Percentiles rank a stretch among this genome's conserved stretches.
Evolutionary conservation across 2,797 vertebrate species (phyloP).

Genomic region (Benthosema pterotum): DNA sequence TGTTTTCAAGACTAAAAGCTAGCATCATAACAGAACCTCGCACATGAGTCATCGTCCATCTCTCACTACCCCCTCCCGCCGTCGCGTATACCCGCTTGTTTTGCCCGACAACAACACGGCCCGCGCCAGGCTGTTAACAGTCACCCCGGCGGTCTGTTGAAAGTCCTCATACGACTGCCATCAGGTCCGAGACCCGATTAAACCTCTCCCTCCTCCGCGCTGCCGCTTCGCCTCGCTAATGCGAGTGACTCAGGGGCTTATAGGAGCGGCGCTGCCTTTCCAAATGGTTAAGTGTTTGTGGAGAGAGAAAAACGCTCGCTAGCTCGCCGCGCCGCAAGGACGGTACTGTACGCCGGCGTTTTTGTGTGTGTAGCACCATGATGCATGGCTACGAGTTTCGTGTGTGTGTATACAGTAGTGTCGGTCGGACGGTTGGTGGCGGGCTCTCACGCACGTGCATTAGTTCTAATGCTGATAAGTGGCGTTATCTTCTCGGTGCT

Average conservation of each 20-base stretch:
- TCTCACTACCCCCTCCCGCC: not conserved
- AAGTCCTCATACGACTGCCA: conserved; percentile 69
- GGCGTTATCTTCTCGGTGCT: conserved; percentile 65
- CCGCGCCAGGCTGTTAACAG: conserved; percentile 51
- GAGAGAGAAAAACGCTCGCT: conserved; percentile 16
- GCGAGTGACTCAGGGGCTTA: conserved; percentile 68
- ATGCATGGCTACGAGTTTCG: too few species aligned
- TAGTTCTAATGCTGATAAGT: conserved; percentile 53
- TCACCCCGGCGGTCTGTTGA: conserved; percentile 44
- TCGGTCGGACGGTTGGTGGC: conserved; percentile 9
- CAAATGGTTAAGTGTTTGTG: conserved; percentile 55
- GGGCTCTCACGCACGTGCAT: not conserved
- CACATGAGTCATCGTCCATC: conserved; percentile 42
- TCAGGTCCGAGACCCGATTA: conserved; percentile 57
- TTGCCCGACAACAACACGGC: not conserved
- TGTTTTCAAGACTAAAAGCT: conserved; percentile 58
- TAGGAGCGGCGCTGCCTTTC: conserved; percentile 51
- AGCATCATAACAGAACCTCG: conserved; percentile 44
- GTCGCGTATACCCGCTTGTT: conserved; percentile 17
- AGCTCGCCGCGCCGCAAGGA: too few species aligned
- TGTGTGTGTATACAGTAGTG: not conserved
- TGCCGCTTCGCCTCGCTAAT: conserved; percentile 50
- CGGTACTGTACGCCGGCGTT: too few species aligned
- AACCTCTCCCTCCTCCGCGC: conserved; percentile 60
- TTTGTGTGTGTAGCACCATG: too few species aligned